Percentiles rank a stretch among this genome's conserved stretches.
phyloP scores from a whole-genome alignment of 2,113 vertebrate species.

The Campylomormyrus numenius region DNA sequence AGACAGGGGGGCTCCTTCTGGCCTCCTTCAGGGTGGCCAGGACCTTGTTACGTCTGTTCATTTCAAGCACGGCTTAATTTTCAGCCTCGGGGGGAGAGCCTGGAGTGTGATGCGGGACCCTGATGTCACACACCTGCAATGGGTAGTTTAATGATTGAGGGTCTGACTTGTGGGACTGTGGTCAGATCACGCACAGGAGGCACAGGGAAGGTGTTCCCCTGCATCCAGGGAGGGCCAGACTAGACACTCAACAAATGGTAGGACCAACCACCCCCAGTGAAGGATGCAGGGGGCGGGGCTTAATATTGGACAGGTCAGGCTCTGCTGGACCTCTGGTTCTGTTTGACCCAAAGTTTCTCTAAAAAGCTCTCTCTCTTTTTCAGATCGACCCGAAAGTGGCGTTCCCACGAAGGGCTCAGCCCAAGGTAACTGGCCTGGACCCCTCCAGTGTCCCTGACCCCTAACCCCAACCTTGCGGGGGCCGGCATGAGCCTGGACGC shows the following conservation, averaged over 20 bases:
- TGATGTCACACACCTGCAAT: neutral
- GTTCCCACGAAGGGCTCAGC: constrained; percentile 94
- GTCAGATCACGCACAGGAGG: neutral
- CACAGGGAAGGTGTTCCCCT: neutral
- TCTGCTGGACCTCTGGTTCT: neutral
- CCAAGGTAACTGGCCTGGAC: constrained; percentile 75
- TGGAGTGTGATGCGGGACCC: neutral
- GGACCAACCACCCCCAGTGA: neutral
- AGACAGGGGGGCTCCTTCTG: neutral
- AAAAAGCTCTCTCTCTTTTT: constrained; percentile 19
- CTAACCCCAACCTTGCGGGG: neutral
- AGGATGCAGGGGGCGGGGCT: neutral
- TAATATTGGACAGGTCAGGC: neutral
- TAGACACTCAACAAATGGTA: neutral
- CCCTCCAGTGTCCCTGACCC: neutral
- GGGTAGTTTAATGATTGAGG: neutral
- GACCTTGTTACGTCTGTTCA: neutral
- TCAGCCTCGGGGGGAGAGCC: neutral
- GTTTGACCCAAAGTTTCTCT: neutral
- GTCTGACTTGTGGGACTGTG: neutral
- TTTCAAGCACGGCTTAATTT: neutral
- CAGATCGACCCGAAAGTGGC: constrained; percentile 98
- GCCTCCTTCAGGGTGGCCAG: neutral
- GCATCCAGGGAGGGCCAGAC: neutral
- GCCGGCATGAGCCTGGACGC: neutral